These are phyloP conservation scores for Murina feae DNA, from an alignment of 2,113 vertebrate genomes.

Conservation along the genomic window DNA sequence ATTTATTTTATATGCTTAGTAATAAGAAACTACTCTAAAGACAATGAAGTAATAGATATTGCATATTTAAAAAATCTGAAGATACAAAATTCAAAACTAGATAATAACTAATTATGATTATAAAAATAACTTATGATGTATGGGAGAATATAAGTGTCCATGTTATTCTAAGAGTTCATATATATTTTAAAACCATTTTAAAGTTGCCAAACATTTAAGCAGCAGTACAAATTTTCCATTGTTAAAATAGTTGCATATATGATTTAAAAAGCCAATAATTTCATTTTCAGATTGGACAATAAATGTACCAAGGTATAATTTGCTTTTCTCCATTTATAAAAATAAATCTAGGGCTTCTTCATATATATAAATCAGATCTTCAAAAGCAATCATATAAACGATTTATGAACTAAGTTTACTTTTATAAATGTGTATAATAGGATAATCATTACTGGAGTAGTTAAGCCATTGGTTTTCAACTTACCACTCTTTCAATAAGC, in stretches of 20 bases:
- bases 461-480: constrained; percentile 9
- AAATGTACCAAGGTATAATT: constrained; percentile 22
- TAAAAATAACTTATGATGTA: not conserved
- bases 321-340: constrained; percentile 34
- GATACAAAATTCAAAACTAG: not conserved
- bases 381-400: constrained; percentile 19
- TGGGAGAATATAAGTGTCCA: not conserved
- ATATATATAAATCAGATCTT: constrained; percentile 2
- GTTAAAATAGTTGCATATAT: not conserved
- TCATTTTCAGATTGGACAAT: constrained; percentile 31
- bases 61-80: constrained; percentile 5
- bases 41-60: not conserved
- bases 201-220: constrained; percentile 22
- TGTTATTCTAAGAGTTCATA: constrained; percentile 3
- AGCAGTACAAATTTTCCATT: constrained; percentile 33
- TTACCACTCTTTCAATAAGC: constrained; percentile 17
- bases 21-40: constrained; percentile 10
- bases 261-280: constrained; percentile 33
- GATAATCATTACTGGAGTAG: not conserved
- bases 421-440: not conserved
- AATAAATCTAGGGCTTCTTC: not conserved
- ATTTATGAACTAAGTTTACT: constrained; percentile 44
- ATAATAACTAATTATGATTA: not conserved
- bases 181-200: constrained; percentile 26
- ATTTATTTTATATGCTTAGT: not conserved